Conservation (phyloP, 2,113 vertebrate species). For the Cryptotis parvus region DNA sequence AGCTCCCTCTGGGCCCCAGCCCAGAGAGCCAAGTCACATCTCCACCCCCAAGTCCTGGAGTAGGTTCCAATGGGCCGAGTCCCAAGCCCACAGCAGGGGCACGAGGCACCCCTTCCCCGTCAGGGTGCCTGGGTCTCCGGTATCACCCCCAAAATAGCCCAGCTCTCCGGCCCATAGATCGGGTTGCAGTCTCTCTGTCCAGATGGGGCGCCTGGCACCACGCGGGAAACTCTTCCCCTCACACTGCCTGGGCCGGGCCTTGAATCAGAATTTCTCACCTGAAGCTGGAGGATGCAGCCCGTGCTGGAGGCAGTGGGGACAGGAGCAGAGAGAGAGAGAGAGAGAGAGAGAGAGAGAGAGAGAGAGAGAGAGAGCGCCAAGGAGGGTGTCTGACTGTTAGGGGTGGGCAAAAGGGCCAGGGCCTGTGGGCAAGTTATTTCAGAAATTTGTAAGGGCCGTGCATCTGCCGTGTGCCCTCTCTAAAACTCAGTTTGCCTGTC, state of each 20-base stretch:
- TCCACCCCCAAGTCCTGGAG: neutral
- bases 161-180: constrained; percentile 69
- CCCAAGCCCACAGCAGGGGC: constrained; percentile 18
- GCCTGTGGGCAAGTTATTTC: too few relatives aligned
- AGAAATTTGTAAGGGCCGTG: neutral
- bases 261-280: constrained; percentile 39
- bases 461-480: neutral
- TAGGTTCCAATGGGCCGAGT: neutral
- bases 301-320: constrained; percentile 9
- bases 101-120: constrained; percentile 57
- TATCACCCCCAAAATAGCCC: constrained; percentile 81
- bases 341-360: too few relatives aligned
- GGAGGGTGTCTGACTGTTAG: neutral
- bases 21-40: neutral
- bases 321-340: too few relatives aligned
- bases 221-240: neutral
- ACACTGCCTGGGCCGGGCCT: neutral
- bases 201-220: constrained; percentile 72
- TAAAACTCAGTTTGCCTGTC: neutral
- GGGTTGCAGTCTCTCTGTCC: constrained; percentile 66
- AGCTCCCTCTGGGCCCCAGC: neutral
- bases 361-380: fast-evolving
- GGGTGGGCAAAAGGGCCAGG: too few relatives aligned
- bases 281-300: neutral
- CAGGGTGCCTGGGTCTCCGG: constrained; percentile 66